Percentiles rank a stretch among this genome's conserved stretches.
phyloP scores from a whole-genome alignment of 2,113 vertebrate species.

The Diadophis punctatus region DNA sequence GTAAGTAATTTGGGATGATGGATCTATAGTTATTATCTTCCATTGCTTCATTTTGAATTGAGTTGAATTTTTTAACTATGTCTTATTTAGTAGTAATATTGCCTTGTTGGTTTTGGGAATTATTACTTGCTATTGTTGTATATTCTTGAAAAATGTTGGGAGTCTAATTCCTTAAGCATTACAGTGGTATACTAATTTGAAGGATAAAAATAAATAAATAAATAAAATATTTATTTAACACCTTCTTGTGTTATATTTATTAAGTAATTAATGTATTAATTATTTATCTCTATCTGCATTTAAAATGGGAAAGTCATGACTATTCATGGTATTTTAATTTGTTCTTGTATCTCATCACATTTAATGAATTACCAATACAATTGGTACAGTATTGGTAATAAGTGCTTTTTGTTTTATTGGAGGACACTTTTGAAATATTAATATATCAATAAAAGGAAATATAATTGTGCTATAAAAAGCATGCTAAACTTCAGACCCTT shows the following conservation, averaged over 20 bases:
- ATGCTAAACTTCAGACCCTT: neutral
- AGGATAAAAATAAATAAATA: neutral
- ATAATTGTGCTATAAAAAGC: neutral
- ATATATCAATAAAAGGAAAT: neutral
- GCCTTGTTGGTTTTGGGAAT: neutral
- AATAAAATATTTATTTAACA: neutral
- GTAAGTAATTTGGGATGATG: neutral
- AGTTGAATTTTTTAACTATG: neutral
- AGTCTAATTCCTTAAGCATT: neutral
- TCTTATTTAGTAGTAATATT: neutral
- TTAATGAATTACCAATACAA: neutral
- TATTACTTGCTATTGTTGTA: neutral
- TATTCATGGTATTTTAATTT: slow-evolving; percentile 32
- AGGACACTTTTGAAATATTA: neutral
- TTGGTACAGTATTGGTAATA: neutral
- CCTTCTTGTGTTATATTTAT: neutral
- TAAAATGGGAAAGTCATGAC: neutral
- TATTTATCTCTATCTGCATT: neutral
- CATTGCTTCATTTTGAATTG: neutral
- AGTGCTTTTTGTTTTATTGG: neutral
- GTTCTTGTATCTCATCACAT: neutral
- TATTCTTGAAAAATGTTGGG: neutral
- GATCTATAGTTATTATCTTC: neutral
- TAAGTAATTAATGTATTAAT: neutral
- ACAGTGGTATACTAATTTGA: neutral